These are phyloP conservation scores for Myotis davidii DNA, from an alignment of 2,113 vertebrate species.

Conservation along the genomic window DNA sequence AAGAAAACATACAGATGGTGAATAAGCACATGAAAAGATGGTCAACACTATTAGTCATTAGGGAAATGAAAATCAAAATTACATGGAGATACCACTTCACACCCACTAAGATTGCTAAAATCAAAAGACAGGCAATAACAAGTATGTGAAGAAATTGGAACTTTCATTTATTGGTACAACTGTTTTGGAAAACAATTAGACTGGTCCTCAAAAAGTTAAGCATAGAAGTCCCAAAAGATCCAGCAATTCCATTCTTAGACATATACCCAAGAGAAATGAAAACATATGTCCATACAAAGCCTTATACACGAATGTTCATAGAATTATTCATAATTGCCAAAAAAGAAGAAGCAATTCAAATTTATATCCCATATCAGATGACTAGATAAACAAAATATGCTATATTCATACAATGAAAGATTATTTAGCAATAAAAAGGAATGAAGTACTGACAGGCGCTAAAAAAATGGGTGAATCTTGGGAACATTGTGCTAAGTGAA, in stretches of 20 bases:
- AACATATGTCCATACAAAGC: not conserved
- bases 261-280: conserved; percentile 22
- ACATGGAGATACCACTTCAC: not conserved
- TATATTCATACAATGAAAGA: not conserved
- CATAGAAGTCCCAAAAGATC: not conserved
- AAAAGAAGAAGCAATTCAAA: not conserved
- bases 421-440: conserved; percentile 23
- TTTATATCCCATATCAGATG: not conserved
- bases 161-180: not conserved
- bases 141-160: conserved; percentile 4
- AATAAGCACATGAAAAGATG: conserved; percentile 22
- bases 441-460: not conserved
- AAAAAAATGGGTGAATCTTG: not conserved
- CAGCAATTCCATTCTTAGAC: not conserved
- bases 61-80: conserved; percentile 23
- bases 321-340: not conserved
- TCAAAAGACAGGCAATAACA: conserved; percentile 28
- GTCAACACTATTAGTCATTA: not conserved
- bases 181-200: conserved; percentile 31
- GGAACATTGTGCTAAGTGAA: not conserved
- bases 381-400: not conserved
- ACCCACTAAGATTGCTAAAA: not conserved
- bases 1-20: conserved; percentile 29
- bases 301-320: not conserved
- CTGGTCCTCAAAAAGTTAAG: conserved; percentile 4